Percentiles rank a stretch among this genome's conserved stretches.
These are phyloP conservation scores for Leucosticte australis DNA, from an alignment of 2,113 vertebrate species.

Conservation along the genomic window DNA sequence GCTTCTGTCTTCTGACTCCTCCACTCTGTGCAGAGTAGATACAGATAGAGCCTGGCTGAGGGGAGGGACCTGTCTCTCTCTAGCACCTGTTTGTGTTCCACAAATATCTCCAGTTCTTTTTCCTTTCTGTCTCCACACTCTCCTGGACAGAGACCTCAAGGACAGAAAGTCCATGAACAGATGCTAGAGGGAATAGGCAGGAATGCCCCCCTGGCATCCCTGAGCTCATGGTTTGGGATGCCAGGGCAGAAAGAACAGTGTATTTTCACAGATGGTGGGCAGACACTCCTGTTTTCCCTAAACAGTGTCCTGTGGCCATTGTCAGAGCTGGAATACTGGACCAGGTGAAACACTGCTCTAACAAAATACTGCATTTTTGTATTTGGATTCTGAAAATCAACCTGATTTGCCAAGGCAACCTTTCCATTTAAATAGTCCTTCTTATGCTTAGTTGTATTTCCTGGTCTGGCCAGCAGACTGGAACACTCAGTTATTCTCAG, in stretches of 20 bases:
- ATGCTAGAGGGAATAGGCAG: background rate
- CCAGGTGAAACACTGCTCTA: background rate
- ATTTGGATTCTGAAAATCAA: background rate
- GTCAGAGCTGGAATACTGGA: background rate
- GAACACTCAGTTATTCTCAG: background rate
- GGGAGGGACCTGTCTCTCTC: background rate
- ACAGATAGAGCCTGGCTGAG: background rate
- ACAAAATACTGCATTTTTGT: background rate
- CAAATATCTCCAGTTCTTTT: background rate
- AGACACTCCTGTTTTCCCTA: background rate
- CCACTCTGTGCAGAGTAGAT: background rate
- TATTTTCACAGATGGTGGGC: background rate
- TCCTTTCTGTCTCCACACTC: background rate
- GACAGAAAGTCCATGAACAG: background rate
- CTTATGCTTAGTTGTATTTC: background rate
- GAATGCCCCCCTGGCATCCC: background rate
- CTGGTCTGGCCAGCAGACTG: background rate
- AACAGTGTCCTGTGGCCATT: rapidly evolving
- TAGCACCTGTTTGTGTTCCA: background rate
- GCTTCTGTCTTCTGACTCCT: background rate
- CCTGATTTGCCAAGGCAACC: background rate
- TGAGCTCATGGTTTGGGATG: background rate
- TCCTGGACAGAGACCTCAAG: background rate
- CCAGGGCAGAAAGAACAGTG: background rate
- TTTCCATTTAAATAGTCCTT: background rate